Base-by-base conservation (phyloP, 2,797 vertebrate species). In the Calcarius lapponicus region DNA sequence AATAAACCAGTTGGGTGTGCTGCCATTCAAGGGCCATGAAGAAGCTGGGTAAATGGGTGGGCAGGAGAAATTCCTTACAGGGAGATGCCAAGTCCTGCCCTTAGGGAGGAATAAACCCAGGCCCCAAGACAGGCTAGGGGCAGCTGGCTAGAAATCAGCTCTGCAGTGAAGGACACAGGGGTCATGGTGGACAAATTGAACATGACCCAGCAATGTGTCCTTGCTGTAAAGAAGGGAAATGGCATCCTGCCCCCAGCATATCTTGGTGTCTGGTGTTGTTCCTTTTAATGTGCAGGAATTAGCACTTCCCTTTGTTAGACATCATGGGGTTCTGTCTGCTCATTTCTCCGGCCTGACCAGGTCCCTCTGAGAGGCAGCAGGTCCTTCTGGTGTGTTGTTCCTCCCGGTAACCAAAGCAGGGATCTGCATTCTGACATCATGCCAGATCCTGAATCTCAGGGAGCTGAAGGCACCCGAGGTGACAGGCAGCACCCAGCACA, bases 211-310 rank as follows among this genome's bases (percentile, higher is more conserved):
- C 9, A 42, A 24, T 1, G 7, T 38, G 29, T 6, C 29, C 40
- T 50, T 70, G 31, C 8, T 1, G 0, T 28, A 60, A 58, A 82
- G 34, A 75, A 21, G 13, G 12, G 15, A 72, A 76, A 51, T 6
- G 4, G 8, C 36, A 90, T 60, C 38, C 32, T 88, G 11, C 0
- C 2, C 13, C 29, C 40, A 53, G 6, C 3, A 2, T 26, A 6
- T 10, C 5, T 28, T 40, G 9, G 12, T 71, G 9, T 21, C 10
- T 48, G 18, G 24, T 2, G 3, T 29, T 88, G 18, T 18, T 73
- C 14, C 20, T 86, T 4, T 13, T 24, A 24, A 29, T 0, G 0
- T 3, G 10, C 5, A 70, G 32, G 36, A 66, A 14, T 74, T 72
- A 29, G 4, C 17, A 10, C 7, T 62, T 80, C 14, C 3, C 8